A percentile compares a stretch with the other conserved stretches of the same genome.
Conservation (phyloP, 2,888 invertebrate species). For the Chironomus tentans region DNA sequence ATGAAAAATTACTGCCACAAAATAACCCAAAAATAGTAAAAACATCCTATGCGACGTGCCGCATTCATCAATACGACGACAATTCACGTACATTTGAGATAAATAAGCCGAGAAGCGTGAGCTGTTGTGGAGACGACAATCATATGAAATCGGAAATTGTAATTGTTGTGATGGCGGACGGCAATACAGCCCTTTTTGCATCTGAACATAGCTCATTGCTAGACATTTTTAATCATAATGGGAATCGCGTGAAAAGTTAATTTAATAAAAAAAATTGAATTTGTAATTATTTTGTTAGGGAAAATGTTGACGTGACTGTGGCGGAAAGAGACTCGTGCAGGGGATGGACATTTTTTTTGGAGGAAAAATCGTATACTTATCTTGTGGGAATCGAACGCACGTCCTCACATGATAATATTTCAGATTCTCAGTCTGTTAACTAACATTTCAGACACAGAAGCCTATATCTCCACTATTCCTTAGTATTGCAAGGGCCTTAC, state of each 20-base stretch:
- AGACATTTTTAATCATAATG: not conserved
- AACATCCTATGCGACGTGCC: not conserved
- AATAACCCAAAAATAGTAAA: not conserved
- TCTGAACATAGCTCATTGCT: not conserved
- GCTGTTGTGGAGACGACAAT: not conserved
- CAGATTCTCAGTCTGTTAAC: too few relatives aligned
- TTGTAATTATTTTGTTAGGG: too few relatives aligned
- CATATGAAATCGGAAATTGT: not conserved
- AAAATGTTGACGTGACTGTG: too few relatives aligned
- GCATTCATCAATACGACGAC: conserved; percentile 6
- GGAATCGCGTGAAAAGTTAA: not conserved
- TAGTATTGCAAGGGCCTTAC: too few relatives aligned
- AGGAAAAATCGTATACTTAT: too few relatives aligned
- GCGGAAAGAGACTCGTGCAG: too few relatives aligned
- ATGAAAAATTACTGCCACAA: not conserved
- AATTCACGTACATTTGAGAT: conserved; percentile 17
- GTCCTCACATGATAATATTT: too few relatives aligned
- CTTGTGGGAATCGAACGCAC: too few relatives aligned
- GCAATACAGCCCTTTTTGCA: conserved; percentile 10
- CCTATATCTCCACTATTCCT: too few relatives aligned
- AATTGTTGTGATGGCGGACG: not conserved
- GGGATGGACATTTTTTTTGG: too few relatives aligned
- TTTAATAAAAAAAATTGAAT: not conserved
- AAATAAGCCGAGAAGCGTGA: not conserved
- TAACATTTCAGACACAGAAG: too few relatives aligned